Conservation (phyloP, 2,113 vertebrate genomes). For the Nerophis ophidion region DNA sequence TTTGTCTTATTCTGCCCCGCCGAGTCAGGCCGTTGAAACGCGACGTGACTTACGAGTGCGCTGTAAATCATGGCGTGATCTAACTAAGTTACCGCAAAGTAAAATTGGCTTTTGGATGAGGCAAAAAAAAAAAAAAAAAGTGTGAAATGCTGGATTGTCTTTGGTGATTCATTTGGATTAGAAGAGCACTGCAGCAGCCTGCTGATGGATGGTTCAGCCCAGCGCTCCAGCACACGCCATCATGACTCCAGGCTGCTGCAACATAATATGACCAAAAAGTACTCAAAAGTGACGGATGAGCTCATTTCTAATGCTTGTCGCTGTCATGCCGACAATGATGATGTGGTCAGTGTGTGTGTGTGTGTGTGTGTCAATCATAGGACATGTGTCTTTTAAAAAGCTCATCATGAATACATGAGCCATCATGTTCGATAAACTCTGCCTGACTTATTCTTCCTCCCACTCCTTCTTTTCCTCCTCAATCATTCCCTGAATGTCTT, state of each 20-base stretch:
- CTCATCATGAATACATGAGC: constrained; percentile 18
- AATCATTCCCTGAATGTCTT: neutral
- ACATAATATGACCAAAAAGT: neutral
- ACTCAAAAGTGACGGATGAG: constrained; percentile 5
- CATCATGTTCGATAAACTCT: constrained; percentile 15
- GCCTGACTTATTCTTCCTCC: constrained; percentile 2
- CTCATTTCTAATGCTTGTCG: constrained; percentile 9
- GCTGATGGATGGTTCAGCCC: constrained; percentile 1
- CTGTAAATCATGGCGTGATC: neutral
- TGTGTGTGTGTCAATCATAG: constrained; percentile 26
- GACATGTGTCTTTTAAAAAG: constrained; percentile 33
- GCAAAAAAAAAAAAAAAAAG: neutral
- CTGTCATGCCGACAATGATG: constrained; percentile 13
- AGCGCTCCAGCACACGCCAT: neutral
- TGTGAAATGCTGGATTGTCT: neutral
- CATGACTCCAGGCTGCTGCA: too few species aligned
- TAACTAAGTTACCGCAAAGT: constrained; percentile 5
- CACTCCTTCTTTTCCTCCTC: neutral
- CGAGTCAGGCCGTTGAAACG: constrained; percentile 19
- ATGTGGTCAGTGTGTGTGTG: constrained; percentile 7
- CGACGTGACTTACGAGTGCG: constrained; percentile 1
- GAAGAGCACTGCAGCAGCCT: neutral
- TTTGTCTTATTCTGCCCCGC: constrained; percentile 10
- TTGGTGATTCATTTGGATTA: neutral
- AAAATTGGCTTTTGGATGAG: neutral